A percentile compares a stretch with the other conserved stretches of the same genome.
Evolutionary conservation across 2,888 invertebrate genomes (phyloP).

Genomic region (Parthenolecanium corni): DNA sequence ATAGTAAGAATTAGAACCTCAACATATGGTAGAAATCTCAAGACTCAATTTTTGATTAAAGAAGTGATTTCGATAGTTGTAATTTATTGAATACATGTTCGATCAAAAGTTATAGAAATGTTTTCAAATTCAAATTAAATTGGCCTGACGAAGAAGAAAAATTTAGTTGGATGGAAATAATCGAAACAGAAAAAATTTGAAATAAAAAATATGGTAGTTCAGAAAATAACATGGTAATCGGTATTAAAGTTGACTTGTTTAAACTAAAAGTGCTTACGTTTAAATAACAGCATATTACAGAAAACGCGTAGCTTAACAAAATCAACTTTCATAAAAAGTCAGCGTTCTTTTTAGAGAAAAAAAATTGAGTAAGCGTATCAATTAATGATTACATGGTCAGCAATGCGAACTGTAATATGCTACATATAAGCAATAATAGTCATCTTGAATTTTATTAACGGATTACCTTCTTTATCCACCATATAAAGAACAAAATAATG

Average conservation of each 20-base stretch:
- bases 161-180: neutral
- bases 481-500: conserved; percentile 21
- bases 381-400: neutral
- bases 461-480: conserved; percentile 22
- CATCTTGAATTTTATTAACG: conserved; percentile 13
- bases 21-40: neutral
- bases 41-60: neutral
- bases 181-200: neutral
- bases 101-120: no score
- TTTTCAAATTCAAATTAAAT: no score
- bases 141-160: no score
- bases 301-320: neutral
- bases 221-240: neutral
- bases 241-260: neutral
- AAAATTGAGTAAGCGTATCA: neutral
- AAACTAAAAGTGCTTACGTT: conserved; percentile 18
- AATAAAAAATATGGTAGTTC: neutral
- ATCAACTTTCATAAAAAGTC: no score
- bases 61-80: neutral
- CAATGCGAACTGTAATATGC: neutral
- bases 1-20: neutral
- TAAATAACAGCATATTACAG: conserved; percentile 10
- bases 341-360: neutral
- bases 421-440: conserved; percentile 23
- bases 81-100: neutral